Percentiles rank a stretch among this genome's conserved stretches.
phyloP scores from a whole-genome alignment of 2,888 invertebrate species.

The Drosophila tanythrix region DNA sequence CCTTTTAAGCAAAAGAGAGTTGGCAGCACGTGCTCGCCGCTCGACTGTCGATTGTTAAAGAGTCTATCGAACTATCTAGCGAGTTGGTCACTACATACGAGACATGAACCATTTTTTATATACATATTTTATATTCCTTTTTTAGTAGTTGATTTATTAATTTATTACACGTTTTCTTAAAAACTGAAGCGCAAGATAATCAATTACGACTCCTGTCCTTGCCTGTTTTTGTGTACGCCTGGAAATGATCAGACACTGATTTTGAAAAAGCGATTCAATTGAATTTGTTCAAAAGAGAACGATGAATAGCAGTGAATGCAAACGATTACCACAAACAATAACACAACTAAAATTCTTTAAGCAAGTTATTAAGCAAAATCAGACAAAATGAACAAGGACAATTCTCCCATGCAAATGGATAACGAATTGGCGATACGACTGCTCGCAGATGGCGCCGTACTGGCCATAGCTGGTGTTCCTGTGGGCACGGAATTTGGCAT shows the following conservation, averaged over 20 bases:
- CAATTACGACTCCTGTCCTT: not conserved
- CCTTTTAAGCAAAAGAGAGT: not conserved
- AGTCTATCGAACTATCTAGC: not conserved
- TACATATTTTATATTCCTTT: not conserved
- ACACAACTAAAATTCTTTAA: not conserved
- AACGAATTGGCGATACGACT: conserved; percentile 91
- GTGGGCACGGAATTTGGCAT: conserved; percentile 96
- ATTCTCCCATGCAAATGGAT: conserved; percentile 87
- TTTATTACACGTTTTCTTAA: not conserved
- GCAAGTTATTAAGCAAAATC: not conserved
- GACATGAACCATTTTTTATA: not conserved
- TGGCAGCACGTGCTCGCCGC: not conserved
- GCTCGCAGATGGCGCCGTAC: conserved; percentile 92
- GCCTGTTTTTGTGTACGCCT: not conserved
- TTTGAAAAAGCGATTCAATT: not conserved
- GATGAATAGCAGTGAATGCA: not conserved
- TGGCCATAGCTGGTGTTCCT: conserved; percentile 94
- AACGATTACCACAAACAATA: not conserved
- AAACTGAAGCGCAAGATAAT: not conserved
- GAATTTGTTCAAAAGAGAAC: conserved; percentile 19
- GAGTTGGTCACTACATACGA: not conserved
- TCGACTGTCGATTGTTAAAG: conserved; percentile 6
- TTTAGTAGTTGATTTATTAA: not conserved
- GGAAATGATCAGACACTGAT: not conserved
- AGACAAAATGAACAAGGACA: conserved; percentile 70